phyloP scores from a whole-genome alignment of 2,113 vertebrate species.

The Pyxicephalus adspersus region DNA sequence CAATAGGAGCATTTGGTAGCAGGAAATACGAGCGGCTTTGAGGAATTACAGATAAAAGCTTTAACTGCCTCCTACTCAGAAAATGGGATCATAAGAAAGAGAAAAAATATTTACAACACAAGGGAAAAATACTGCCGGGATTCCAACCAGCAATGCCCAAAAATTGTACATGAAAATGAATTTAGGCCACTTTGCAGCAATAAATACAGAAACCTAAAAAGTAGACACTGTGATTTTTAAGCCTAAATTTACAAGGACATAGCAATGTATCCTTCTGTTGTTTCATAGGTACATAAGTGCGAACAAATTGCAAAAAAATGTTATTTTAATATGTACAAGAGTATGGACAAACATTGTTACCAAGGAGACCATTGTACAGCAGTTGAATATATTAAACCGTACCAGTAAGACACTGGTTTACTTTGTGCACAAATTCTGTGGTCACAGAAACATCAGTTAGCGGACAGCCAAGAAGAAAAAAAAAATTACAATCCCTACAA shows the following conservation, averaged over 20 bases:
- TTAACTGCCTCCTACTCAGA: not conserved
- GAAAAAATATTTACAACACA: not conserved
- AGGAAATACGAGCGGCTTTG: not conserved
- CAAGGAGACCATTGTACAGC: conserved; percentile 76
- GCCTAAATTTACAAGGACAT: conserved; percentile 10
- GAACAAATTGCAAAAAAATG: conserved; percentile 72
- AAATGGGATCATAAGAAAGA: not conserved
- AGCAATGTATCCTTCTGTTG: not conserved
- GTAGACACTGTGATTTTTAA: not conserved
- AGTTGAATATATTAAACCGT: conserved; percentile 82
- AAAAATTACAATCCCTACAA: conserved; percentile 82
- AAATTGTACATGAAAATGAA: too few relatives aligned
- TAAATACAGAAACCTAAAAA: not conserved
- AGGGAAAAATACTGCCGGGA: not conserved
- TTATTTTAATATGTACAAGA: conserved; percentile 78
- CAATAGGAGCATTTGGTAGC: too few relatives aligned
- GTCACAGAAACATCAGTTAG: conserved; percentile 48
- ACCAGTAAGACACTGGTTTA: conserved; percentile 71
- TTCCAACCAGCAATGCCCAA: too few relatives aligned
- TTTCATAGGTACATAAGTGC: conserved; percentile 68
- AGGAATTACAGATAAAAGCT: not conserved
- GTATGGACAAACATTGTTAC: conserved; percentile 73
- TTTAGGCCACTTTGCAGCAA: not conserved
- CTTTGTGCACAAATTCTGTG: conserved; percentile 73
- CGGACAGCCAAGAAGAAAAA: conserved; percentile 65